phyloP scores from a whole-genome alignment of 2,888 invertebrate species.

The Trissolcus brochymenae region DNA sequence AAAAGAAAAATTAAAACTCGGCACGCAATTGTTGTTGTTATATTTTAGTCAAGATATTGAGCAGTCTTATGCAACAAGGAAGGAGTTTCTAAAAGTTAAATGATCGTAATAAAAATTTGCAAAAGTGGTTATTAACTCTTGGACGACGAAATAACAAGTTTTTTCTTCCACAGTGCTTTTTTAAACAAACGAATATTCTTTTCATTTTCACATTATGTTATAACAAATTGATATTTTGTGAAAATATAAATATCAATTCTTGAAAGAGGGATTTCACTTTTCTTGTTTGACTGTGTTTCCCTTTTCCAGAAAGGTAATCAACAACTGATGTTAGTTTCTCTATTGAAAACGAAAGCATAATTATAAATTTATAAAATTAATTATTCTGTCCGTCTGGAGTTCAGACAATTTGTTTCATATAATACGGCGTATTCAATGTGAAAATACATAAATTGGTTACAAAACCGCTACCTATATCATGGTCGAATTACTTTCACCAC shows the following conservation, averaged over 20 bases:
- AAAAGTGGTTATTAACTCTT: not conserved
- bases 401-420: not conserved
- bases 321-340: too few relatives aligned
- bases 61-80: constrained; percentile 5
- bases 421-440: not conserved
- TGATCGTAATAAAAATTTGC: not conserved
- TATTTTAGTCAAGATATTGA: not conserved
- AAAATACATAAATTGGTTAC: constrained; percentile 3
- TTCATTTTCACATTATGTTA: not conserved
- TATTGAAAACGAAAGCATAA: not conserved
- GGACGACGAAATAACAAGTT: too few relatives aligned
- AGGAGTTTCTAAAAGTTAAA: constrained; percentile 7
- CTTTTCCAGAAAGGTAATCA: not conserved
- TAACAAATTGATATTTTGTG: not conserved
- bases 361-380: not conserved
- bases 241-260: not conserved
- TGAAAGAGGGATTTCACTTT: not conserved
- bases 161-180: not conserved
- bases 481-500: constrained; percentile 4
- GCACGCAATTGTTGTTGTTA: too few relatives aligned
- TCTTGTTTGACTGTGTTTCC: not conserved
- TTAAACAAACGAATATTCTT: not conserved
- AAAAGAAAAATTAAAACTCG: too few relatives aligned
- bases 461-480: not conserved
- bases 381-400: not conserved